Evolutionary conservation across 2,888 invertebrate genomes (phyloP), one percentile per base, ranked within the genome.

Genomic region (Patella pellucida): DNA sequence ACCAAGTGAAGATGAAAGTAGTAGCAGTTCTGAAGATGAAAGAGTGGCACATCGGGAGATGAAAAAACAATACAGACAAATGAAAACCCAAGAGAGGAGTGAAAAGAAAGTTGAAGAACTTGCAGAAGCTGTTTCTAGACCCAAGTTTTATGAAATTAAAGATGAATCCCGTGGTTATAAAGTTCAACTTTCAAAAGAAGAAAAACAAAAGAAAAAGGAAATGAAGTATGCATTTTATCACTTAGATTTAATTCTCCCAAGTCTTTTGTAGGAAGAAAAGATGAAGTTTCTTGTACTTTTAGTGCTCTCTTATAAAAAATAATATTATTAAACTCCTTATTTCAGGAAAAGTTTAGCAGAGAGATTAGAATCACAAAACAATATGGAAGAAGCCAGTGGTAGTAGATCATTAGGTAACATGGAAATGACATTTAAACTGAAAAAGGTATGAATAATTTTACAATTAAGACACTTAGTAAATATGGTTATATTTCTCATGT

Each of bases 331-430:
- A 41, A 41, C 7, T 1, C 9, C 82, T 78, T 80, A 81, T 84
- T 93, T 86, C 86, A 95, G 95, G 88, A 91, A 93, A 56, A 93
- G 94, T 84, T 92, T 97, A 51, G 96, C 95, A 50, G 95, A 96
- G 80, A 92, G 96, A 84, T 90, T 96, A 41, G 90, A 92, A 72
- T 93, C 92, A 79, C 94, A 95, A 85, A 83, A 85, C 11, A 84
- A 85, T 68, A 56, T 54, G 51, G 74, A 93, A 69, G 73, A 91
- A 85, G 89, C 93, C 85, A 90, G 92, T 89, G 86, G 94, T 86
- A 86, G 93, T 81, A 92, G 95, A 84, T 81, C 85, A 14, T 67
- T 84, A n/a, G 89, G 89, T 23, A 88, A 87, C 76, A 87, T 86
- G 76, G 87, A 89, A 73, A 81, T 89, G 81, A 88, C 87, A 11